Base-by-base conservation (phyloP, 2,797 vertebrate species). In the Loris lydekkerianus region DNA sequence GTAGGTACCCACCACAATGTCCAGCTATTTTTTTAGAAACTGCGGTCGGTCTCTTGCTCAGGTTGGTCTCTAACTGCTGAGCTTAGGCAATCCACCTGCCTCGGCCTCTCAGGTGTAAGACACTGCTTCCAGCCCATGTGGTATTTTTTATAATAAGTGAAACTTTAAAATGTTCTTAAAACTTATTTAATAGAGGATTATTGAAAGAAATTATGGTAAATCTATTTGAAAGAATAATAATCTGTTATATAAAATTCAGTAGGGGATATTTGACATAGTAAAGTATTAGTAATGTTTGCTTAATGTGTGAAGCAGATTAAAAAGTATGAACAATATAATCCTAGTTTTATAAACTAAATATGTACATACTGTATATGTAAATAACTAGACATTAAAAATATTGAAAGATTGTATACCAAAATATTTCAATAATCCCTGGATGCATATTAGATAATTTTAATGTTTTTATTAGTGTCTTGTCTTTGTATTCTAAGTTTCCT, bases 111-210 rank as follows among this genome's bases (percentile, higher is more conserved):
- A 53, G 49, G 14, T 14, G 14, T 53, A 14, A 53, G 14, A 3
- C 14, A 53, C 49, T 53, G 49, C 49, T 53, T 0, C 49, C 49
- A 53, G 49, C 49, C 49, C 14, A 53, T 53, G 49, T 53, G 49
- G 14, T 53, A 53, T 76, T 93, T 86, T 89, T 70, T 77, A 23
- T 49, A 70, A 73, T 29, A 75, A 7, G 5, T 65, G n/a, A 78
- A 84, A 92, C 20, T 84, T 88, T 69, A 92, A 81, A 81, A 43
- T 92, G 65, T 92, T 25, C 40, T 67, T 53, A 60, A 81, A 91
- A 92, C 63, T 86, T 14, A 69, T 86, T 80, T 89, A 61, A 20
- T 92, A 61, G n/a, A 85, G 6, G 18, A 75, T 70, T 81, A 70
- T 29, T 81, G 56, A 92, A 94, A 86, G 84, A 92, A 69, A 40